These are phyloP conservation scores for Sprattus sprattus DNA, from an alignment of 2,113 vertebrate genomes.

Conservation along the genomic window DNA sequence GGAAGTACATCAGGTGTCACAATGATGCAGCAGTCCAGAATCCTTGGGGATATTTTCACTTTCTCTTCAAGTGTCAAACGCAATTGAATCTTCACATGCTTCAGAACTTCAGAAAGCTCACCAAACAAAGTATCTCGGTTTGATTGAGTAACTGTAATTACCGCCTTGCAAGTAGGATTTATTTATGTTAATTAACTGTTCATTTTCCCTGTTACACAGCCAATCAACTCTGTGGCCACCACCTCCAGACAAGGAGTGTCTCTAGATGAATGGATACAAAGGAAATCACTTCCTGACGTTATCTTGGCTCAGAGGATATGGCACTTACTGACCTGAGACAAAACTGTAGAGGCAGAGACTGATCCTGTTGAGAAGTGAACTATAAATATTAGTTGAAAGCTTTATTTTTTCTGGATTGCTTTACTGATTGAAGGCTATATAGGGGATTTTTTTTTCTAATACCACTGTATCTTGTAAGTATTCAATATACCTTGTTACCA, in stretches of 20 bases:
- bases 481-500: slow-evolving; percentile 22
- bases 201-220: slow-evolving; percentile 17
- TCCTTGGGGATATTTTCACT: background rate
- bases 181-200: background rate
- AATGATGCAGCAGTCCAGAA: background rate
- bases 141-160: background rate
- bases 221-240: slow-evolving; percentile 30
- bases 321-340: background rate
- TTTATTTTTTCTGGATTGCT: slow-evolving; percentile 22
- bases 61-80: too few relatives aligned
- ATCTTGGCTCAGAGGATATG: background rate
- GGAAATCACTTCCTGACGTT: background rate
- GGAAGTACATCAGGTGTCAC: background rate
- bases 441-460: slow-evolving; percentile 28
- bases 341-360: slow-evolving; percentile 23
- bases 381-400: slow-evolving; percentile 16
- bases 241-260: slow-evolving; percentile 33
- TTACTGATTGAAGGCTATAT: slow-evolving; percentile 22
- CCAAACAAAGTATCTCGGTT: background rate
- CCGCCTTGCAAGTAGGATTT: background rate
- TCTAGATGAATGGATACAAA: slow-evolving; percentile 29
- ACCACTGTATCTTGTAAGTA: slow-evolving; percentile 27
- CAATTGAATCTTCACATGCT: background rate
- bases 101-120: background rate
- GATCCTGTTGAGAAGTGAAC: background rate